Evolutionary conservation across 2,888 invertebrate species (phyloP).

Genomic region (Octonoba sinensis): DNA sequence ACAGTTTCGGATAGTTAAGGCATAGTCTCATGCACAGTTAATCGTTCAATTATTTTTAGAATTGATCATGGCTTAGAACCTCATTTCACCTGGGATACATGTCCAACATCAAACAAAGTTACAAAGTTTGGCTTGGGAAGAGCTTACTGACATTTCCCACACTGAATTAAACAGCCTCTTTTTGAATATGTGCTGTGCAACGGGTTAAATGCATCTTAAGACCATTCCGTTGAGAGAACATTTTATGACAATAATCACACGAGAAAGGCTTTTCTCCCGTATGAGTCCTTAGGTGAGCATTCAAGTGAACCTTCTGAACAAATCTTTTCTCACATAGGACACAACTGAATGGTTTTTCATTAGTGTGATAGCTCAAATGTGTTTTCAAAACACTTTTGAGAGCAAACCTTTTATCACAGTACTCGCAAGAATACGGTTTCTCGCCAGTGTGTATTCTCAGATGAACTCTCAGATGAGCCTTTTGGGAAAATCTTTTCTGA

Average conservation of each 20-base stretch:
- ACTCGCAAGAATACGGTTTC: constrained; percentile 68
- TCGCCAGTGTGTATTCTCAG: constrained; percentile 67
- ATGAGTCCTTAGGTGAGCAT: background rate
- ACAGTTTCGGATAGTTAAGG: no score
- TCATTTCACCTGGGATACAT: no score
- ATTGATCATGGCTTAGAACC: no score
- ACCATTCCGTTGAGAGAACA: constrained; percentile 3
- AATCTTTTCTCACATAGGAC: constrained; percentile 2
- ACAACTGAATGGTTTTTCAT: constrained; percentile 13
- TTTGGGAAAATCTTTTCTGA: constrained; percentile 15
- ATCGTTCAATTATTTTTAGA: no score
- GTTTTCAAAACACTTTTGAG: constrained; percentile 1
- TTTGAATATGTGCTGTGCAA: no score
- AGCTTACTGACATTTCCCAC: no score
- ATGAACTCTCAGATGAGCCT: constrained; percentile 47
- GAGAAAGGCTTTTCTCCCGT: background rate
- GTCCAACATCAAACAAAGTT: no score
- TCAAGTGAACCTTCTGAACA: background rate
- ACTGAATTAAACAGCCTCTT: no score
- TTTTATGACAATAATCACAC: constrained; percentile 15
- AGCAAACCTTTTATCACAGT: constrained; percentile 65
- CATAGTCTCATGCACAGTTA: no score
- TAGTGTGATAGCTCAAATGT: background rate
- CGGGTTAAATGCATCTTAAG: background rate
- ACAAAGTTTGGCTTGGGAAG: no score